Conservation (phyloP, 1,140 invertebrate species). For the Neotoxoptera formosana region DNA sequence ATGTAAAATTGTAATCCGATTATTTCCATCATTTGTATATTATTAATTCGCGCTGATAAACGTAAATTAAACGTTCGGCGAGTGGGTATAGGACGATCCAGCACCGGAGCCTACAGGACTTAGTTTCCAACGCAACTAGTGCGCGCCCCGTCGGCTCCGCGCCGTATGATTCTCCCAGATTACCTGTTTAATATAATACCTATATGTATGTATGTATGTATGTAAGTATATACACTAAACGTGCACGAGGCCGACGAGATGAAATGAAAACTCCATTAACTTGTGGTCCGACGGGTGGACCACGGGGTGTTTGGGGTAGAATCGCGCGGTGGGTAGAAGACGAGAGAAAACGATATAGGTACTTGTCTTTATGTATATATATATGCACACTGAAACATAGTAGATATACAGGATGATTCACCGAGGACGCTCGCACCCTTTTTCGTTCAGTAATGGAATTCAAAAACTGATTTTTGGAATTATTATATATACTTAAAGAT, state of each 20-base stretch:
- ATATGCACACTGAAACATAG: not conserved
- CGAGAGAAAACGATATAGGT: not conserved
- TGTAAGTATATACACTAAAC: not conserved
- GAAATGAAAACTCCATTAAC: slow-evolving; percentile 29
- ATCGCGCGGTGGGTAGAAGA: not conserved
- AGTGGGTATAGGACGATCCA: too few species aligned
- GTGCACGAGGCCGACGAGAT: not conserved
- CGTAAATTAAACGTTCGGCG: not conserved
- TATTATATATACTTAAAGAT: too few species aligned
- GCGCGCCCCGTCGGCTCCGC: not conserved
- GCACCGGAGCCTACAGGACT: not conserved
- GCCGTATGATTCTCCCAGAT: not conserved
- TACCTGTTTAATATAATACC: not conserved
- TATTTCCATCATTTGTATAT: slow-evolving; percentile 4
- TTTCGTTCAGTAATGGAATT: not conserved
- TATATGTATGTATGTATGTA: too few species aligned
- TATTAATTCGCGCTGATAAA: not conserved
- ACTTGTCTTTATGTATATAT: not conserved
- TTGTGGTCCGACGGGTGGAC: not conserved
- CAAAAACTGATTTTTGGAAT: not conserved
- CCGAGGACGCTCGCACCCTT: too few species aligned
- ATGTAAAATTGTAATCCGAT: slow-evolving; percentile 22
- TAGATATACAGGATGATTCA: not conserved
- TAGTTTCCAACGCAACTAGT: not conserved
- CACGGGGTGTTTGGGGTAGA: not conserved